Evolutionary conservation across 2,113 vertebrate genomes (phyloP).

Genomic region (Trematomus loennbergii): DNA sequence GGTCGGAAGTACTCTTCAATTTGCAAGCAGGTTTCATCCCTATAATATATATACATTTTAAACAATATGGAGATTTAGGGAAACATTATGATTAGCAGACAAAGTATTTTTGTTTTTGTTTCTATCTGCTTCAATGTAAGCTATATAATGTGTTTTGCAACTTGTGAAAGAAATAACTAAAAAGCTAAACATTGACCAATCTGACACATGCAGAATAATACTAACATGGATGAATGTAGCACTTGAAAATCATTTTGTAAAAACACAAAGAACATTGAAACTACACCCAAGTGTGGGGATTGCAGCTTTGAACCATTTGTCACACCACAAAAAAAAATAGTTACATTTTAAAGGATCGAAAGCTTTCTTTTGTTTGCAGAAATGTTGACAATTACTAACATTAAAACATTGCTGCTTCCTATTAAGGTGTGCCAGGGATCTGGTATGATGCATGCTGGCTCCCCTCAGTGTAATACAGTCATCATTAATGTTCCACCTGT

Average conservation of each 20-base stretch:
- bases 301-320: background rate
- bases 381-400: background rate
- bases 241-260: background rate
- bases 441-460: constrained; percentile 4
- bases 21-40: background rate
- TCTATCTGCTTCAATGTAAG: background rate
- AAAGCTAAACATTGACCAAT: background rate
- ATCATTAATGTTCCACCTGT: constrained; percentile 37
- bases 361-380: constrained; percentile 2
- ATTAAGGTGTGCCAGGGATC: background rate
- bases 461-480: background rate
- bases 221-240: background rate
- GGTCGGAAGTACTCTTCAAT: background rate
- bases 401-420: constrained; percentile 14
- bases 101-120: background rate
- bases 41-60: background rate
- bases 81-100: background rate
- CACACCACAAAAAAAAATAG: background rate
- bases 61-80: background rate
- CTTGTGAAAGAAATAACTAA: background rate
- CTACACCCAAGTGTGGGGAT: background rate
- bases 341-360: background rate
- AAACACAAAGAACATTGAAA: background rate
- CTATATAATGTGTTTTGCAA: background rate
- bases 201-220: background rate